These are phyloP conservation scores for Odontomachus brunneus DNA, from an alignment of 1,140 invertebrate species.

Conservation along the genomic window DNA sequence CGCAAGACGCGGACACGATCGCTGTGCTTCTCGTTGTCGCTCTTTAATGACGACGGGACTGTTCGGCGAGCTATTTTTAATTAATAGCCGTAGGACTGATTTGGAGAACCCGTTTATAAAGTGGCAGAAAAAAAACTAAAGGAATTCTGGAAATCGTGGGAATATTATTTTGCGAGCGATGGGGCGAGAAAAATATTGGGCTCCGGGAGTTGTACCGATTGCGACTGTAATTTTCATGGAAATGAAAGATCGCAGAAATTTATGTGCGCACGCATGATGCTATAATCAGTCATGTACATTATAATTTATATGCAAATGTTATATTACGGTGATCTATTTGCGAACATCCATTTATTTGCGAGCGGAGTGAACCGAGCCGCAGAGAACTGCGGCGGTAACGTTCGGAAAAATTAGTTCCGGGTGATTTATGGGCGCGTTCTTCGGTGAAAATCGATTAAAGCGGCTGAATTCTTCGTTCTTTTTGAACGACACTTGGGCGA, in stretches of 20 bases:
- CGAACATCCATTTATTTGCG: constrained; percentile 24
- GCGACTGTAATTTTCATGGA: constrained; percentile 2
- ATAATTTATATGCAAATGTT: constrained; percentile 40
- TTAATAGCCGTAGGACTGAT: too few species aligned
- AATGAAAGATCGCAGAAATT: constrained; percentile 29
- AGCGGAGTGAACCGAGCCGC: neutral
- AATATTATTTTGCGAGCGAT: too few species aligned
- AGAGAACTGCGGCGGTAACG: constrained; percentile 5
- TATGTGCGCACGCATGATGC: neutral
- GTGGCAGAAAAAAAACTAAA: too few species aligned
- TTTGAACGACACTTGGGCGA: constrained; percentile 50
- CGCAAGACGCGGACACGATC: neutral
- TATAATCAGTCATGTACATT: constrained; percentile 6
- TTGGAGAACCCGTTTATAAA: too few species aligned
- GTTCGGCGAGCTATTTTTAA: neutral
- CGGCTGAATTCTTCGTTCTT: constrained; percentile 52
- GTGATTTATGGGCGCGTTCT: constrained; percentile 58
- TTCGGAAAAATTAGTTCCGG: constrained; percentile 51
- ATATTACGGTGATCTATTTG: constrained; percentile 17
- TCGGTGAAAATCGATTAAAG: constrained; percentile 57
- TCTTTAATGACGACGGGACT: neutral
- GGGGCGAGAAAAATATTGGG: too few species aligned
- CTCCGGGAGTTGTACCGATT: neutral
- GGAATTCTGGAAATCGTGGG: too few species aligned
- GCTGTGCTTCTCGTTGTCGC: neutral